Evolutionary conservation across 2,797 vertebrate genomes (phyloP).

Genomic region (Epinephelus awoara): DNA sequence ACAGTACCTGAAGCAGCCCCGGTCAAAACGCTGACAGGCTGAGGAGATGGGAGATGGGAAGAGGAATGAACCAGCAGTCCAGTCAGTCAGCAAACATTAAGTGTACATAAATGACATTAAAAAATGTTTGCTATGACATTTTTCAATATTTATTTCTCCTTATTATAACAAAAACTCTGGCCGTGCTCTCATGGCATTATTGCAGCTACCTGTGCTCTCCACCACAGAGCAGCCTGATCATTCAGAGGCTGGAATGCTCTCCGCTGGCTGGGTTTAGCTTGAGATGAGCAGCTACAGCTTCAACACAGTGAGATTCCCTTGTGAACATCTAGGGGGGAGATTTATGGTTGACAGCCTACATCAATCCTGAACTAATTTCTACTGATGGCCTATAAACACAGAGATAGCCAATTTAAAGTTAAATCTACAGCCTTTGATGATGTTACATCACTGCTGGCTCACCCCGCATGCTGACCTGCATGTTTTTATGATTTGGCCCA

Average conservation of each 20-base stretch:
- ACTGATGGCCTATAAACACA: not conserved
- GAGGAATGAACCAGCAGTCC: constrained; percentile 50
- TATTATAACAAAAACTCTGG: not conserved
- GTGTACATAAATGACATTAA: constrained; percentile 37
- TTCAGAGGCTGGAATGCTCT: not conserved
- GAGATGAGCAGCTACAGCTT: not conserved
- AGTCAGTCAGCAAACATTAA: constrained; percentile 43
- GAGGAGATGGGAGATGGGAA: constrained; percentile 54
- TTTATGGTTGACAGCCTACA: not conserved
- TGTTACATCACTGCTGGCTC: not conserved
- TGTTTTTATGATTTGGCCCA: not conserved
- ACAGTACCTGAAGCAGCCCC: constrained; percentile 70
- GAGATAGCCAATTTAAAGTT: not conserved
- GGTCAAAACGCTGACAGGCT: constrained; percentile 71
- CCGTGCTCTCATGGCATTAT: not conserved
- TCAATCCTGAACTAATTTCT: not conserved
- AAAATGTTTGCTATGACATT: not conserved
- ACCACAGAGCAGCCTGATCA: not conserved
- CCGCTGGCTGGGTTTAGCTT: no score
- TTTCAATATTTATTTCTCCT: constrained; percentile 10
- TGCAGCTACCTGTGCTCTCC: constrained; percentile 5
- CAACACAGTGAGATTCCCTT: not conserved
- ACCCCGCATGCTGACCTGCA: not conserved
- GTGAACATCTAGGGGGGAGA: not conserved
- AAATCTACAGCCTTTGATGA: not conserved